phyloP scores from a whole-genome alignment of 2,888 invertebrate genomes.

The Candidula unifasciata region DNA sequence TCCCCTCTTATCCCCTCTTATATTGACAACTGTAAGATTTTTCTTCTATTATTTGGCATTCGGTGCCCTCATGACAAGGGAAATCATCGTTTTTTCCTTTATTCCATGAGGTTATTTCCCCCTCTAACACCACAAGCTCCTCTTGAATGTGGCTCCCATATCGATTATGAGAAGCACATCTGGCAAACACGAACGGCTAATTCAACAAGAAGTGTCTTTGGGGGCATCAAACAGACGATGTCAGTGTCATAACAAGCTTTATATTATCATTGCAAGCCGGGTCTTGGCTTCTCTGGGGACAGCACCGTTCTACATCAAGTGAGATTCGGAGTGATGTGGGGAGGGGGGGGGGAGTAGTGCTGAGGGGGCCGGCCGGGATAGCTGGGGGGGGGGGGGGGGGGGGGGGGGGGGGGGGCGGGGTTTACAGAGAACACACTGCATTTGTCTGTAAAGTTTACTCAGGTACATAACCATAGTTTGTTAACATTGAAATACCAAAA shows the following conservation, averaged over 20 bases:
- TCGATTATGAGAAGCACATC: not conserved
- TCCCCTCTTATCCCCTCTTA: not conserved
- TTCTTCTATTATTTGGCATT: not conserved
- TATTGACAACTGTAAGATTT: not conserved
- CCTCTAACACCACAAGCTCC: not conserved
- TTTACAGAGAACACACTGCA: too few species aligned
- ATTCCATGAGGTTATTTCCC: not conserved
- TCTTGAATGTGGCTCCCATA: not conserved
- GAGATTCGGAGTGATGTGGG: not conserved
- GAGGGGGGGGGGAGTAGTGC: not conserved
- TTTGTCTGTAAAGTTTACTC: not conserved
- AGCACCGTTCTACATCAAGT: not conserved
- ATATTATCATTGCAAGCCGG: not conserved
- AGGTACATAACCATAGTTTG: too few species aligned
- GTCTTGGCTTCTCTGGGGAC: not conserved
- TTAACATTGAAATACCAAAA: too few species aligned
- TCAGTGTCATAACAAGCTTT: constrained; percentile 24
- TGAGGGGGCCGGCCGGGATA: not conserved
- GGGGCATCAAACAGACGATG: not conserved
- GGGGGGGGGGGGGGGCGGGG: too few species aligned
- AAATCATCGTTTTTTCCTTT: not conserved
- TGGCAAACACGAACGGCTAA: constrained; percentile 19
- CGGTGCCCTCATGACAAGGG: not conserved
- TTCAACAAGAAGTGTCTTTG: constrained; percentile 13
- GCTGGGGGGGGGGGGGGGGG: constrained; percentile 1